Conservation (phyloP, 2,888 invertebrate species). For the Sycophila texana region DNA sequence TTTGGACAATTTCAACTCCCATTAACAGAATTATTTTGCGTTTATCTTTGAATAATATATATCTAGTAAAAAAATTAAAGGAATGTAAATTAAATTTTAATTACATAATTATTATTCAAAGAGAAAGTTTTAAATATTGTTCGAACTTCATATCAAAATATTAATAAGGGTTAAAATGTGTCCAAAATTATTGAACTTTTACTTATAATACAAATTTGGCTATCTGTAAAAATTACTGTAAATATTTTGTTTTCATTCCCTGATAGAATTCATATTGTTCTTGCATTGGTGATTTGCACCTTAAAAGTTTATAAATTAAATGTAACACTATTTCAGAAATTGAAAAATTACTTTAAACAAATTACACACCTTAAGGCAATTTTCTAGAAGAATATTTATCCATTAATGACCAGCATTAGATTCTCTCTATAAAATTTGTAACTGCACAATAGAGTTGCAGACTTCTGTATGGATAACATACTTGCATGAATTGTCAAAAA, state of each 20-base stretch:
- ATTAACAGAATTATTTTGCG: slow-evolving; percentile 24
- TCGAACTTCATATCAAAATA: slow-evolving; percentile 24
- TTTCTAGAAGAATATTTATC: no score
- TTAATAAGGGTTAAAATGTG: slow-evolving; percentile 40
- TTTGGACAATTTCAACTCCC: slow-evolving; percentile 40
- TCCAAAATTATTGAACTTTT: slow-evolving; percentile 31
- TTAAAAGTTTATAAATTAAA: neutral
- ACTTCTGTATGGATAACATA: neutral
- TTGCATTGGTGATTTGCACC: slow-evolving; percentile 35
- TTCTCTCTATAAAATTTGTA: no score
- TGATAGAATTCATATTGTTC: slow-evolving; percentile 32
- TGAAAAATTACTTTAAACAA: slow-evolving; percentile 1
- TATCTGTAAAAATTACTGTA: slow-evolving; percentile 40
- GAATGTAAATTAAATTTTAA: slow-evolving; percentile 44
- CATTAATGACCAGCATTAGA: no score
- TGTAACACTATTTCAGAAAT: slow-evolving; percentile 16
- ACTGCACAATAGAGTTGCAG: neutral
- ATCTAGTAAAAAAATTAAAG: slow-evolving; percentile 28
- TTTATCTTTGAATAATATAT: slow-evolving; percentile 38
- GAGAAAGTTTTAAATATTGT: slow-evolving; percentile 35
- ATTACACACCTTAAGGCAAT: no score
- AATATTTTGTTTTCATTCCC: slow-evolving; percentile 3
- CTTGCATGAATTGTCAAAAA: slow-evolving; percentile 1
- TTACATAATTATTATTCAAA: slow-evolving; percentile 45
- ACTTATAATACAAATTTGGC: slow-evolving; percentile 27